Percentiles rank a stretch among this genome's conserved stretches.
phyloP scores from a whole-genome alignment of 2,888 invertebrate species.

The Magallana nippona region DNA sequence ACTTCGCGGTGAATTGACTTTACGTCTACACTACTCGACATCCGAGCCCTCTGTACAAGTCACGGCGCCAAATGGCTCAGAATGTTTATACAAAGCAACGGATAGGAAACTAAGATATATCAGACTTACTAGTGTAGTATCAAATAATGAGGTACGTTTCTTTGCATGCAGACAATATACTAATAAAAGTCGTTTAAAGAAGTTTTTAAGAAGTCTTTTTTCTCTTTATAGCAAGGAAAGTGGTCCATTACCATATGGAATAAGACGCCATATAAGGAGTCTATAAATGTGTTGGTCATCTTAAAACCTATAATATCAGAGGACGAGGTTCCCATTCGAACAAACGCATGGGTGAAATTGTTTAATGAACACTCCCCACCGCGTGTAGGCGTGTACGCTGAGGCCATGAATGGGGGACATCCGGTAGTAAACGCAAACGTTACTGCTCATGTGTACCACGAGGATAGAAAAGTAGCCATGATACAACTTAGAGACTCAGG shows the following conservation, averaged over 20 bases:
- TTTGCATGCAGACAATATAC: neutral
- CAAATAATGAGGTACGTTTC: neutral
- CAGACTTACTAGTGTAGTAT: neutral
- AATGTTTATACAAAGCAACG: neutral
- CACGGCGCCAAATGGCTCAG: neutral
- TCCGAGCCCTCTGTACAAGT: neutral
- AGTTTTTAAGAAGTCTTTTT: no score
- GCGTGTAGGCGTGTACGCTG: conserved; percentile 57
- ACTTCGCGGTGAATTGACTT: conserved; percentile 27
- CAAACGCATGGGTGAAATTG: conserved; percentile 38
- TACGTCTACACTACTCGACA: neutral
- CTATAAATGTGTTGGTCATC: neutral
- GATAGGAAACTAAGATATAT: conserved; percentile 10
- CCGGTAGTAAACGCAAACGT: conserved; percentile 66
- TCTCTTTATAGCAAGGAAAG: neutral
- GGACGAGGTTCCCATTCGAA: conserved; percentile 32
- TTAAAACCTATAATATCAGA: neutral
- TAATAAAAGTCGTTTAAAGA: no score
- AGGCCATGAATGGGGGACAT: conserved; percentile 58
- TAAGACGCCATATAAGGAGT: neutral
- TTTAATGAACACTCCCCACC: conserved; percentile 43
- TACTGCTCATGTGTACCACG: conserved; percentile 58
- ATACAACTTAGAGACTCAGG: conserved; percentile 65
- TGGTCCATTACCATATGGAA: neutral
- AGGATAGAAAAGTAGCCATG: conserved; percentile 45